A percentile compares a stretch with the other conserved stretches of the same genome.
These are phyloP conservation scores for Drosophila orena DNA, from an alignment of 1,140 invertebrate genomes.

Conservation along the genomic window DNA sequence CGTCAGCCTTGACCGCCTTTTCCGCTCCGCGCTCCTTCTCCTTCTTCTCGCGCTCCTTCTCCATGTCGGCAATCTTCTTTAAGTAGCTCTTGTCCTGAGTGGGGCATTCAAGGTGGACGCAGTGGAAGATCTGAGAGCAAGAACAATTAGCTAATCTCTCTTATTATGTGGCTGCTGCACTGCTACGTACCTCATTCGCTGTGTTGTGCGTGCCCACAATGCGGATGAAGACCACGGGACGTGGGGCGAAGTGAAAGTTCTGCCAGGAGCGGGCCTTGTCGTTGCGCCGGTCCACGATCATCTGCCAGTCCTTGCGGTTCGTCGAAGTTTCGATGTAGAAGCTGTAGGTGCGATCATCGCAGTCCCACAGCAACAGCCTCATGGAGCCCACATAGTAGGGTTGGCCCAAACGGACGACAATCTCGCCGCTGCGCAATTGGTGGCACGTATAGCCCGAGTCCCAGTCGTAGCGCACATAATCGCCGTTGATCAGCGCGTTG, in stretches of 20 bases:
- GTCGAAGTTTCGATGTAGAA: conserved; percentile 98
- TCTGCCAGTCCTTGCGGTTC: conserved; percentile 96
- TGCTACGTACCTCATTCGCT: conserved; percentile 94
- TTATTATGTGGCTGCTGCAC: background rate
- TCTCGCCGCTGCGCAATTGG: conserved; percentile 97
- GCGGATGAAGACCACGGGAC: conserved; percentile 96
- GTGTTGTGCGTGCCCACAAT: conserved; percentile 98
- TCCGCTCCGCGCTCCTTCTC: conserved; percentile 8
- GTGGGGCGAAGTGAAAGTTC: conserved; percentile 91
- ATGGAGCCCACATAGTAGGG: conserved; percentile 97
- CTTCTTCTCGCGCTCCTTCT: conserved; percentile 28
- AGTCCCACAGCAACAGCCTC: conserved; percentile 98
- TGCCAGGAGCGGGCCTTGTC: conserved; percentile 93
- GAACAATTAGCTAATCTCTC: background rate
- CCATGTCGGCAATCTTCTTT: conserved; percentile 54
- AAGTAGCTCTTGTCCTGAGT: conserved; percentile 86
- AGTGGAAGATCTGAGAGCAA: conserved; percentile 94
- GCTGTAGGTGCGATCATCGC: conserved; percentile 97
- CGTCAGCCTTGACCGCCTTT: background rate
- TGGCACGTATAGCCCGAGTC: conserved; percentile 99
- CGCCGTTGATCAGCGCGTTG: conserved; percentile 98
- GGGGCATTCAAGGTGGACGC: conserved; percentile 98
- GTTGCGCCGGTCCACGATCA: conserved; percentile 90
- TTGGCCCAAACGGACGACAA: conserved; percentile 97
- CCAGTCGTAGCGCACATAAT: conserved; percentile 98